phyloP scores from a whole-genome alignment of 2,797 vertebrate genomes.

The Eulemur albifrons region DNA sequence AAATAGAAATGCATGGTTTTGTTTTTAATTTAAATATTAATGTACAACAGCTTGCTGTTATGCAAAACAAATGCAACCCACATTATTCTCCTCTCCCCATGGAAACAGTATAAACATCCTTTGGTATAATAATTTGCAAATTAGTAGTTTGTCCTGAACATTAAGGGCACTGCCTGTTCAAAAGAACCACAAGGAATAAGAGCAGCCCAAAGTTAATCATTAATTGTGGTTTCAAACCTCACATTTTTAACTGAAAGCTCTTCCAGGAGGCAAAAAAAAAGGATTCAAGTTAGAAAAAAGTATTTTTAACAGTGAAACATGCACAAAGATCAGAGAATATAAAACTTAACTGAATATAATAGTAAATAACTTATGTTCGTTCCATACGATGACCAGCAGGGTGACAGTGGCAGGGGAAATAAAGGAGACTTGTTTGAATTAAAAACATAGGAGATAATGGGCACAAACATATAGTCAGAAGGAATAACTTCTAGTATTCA shows the following conservation, averaged over 20 bases:
- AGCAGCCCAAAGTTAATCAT: background rate
- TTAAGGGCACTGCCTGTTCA: background rate
- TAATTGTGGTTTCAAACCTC: background rate
- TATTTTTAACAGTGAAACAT: background rate
- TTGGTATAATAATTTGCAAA: background rate
- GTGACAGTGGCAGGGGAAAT: background rate
- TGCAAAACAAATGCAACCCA: background rate
- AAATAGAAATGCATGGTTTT: background rate
- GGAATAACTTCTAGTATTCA: background rate
- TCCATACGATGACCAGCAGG: background rate
- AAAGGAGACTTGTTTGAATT: background rate
- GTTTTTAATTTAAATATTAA: slow-evolving; percentile 25
- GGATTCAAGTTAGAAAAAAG: background rate
- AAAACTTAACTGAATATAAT: background rate
- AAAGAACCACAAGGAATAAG: background rate
- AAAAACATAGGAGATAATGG: background rate
- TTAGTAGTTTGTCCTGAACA: background rate
- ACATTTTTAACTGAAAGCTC: background rate
- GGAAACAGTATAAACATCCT: background rate
- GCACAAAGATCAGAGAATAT: background rate
- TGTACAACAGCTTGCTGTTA: background rate
- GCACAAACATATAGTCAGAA: background rate
- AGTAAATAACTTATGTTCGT: background rate
- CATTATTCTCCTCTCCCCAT: background rate
- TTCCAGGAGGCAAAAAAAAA: background rate